Evolutionary conservation across 2,113 vertebrate genomes (phyloP), one percentile per base, ranked within the genome.

Genomic region (Leucosticte australis): DNA sequence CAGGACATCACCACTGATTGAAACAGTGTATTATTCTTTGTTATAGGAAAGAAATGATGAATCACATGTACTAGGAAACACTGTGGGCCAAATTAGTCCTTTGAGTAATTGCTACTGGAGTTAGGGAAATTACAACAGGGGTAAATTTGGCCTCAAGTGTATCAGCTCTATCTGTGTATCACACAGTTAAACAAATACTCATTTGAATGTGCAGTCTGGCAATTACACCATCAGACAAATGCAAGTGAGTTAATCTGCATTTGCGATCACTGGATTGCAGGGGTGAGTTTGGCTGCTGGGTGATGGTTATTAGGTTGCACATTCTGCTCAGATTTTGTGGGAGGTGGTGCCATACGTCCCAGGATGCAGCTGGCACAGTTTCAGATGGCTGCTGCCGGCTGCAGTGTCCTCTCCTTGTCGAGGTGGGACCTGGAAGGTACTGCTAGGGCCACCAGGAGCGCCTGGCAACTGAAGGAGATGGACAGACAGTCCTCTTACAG

Each of bases 1-100:
- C 97, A 95, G 96, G 96, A 87, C 93, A 95, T 96, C 71, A 95
- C 92, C 93, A 75, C 95, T 93, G 97, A 98, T 93, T 97, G 92
- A 95, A 63, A 86, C 76, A 95, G 92, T 64, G 82, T 88, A 90
- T 93, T 96, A 95, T 94, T 92, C 93, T 89, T 92, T 87, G 74
- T 96, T 96, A 93, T 96, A 92, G 90, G 96, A 82, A 92, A 85
- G 88, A 89, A 92, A 92, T 87, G 93, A 97, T 97, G 96, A 96
- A 96, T 96, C 90, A 95, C 94, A 56, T 91, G 39, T 50, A 85
- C 83, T 95, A 92, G 94, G 91, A 95, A 97, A 77, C 94, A 95
- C 91, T 92, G 73, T 89, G 93, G 95, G 92, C 94, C 95, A 95
- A 94, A 96, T 96, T 91, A 96, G 91, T 96, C 88, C 95, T 91